Percentiles rank a stretch among this genome's conserved stretches.
These are phyloP conservation scores for Cavia aperea DNA, from an alignment of 2,113 vertebrate species.

Conservation along the genomic window DNA sequence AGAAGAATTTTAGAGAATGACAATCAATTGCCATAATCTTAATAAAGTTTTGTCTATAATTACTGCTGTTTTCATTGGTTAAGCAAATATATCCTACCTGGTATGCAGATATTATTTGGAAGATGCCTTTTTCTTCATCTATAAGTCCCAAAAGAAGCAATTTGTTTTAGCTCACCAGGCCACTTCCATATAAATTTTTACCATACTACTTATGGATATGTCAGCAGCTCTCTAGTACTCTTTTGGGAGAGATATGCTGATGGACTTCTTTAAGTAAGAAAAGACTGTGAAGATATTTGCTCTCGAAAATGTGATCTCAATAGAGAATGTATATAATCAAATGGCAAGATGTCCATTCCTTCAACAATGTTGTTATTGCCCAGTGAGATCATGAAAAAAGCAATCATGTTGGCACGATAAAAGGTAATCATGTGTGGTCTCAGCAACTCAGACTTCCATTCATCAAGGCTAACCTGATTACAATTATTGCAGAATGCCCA, in stretches of 20 bases:
- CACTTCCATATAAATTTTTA: not conserved
- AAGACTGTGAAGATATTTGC: not conserved
- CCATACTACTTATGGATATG: not conserved
- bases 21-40: not conserved
- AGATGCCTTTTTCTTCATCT: not conserved
- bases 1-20: not conserved
- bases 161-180: not conserved
- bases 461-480: not conserved
- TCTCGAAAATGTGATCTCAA: not conserved
- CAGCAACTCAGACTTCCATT: not conserved
- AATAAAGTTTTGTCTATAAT: not conserved
- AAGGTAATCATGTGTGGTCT: not conserved
- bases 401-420: not conserved
- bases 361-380: not conserved
- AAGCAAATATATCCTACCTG: not conserved
- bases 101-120: not conserved
- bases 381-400: not conserved
- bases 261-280: not conserved
- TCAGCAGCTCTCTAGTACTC: not conserved
- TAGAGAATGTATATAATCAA: not conserved
- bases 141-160: not conserved
- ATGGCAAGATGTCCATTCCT: not conserved
- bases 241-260: not conserved
- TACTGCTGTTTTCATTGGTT: not conserved
- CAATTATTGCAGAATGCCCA: not conserved